Evolutionary conservation across 2,888 invertebrate genomes (phyloP).

Genomic region (Spatulosminthurus flaviceps): DNA sequence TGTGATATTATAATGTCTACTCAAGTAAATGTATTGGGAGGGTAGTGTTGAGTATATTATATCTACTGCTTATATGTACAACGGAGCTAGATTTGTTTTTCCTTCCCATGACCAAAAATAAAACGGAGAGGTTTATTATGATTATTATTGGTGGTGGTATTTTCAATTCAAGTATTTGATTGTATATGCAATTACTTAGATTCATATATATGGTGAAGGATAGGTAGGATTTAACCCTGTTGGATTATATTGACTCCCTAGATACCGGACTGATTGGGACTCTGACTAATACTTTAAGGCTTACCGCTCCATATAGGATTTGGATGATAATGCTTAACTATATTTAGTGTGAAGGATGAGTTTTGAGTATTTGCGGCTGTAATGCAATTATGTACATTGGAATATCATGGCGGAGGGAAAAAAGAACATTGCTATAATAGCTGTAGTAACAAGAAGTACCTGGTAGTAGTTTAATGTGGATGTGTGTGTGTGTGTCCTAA

Average conservation of each 20-base stretch:
- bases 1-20: too few relatives aligned
- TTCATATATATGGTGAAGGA: background rate
- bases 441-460: background rate
- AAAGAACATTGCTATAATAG: background rate
- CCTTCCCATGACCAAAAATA: constrained; percentile 35
- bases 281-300: too few relatives aligned
- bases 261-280: too few relatives aligned
- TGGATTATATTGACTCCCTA: too few relatives aligned
- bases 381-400: background rate
- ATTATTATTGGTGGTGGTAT: background rate
- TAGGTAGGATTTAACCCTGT: too few relatives aligned
- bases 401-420: background rate
- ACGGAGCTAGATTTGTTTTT: constrained; percentile 21
- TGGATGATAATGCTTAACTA: too few relatives aligned
- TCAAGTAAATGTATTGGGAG: too few relatives aligned
- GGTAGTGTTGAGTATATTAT: too few relatives aligned
- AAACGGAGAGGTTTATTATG: constrained; percentile 30
- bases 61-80: too few relatives aligned
- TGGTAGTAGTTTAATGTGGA: background rate
- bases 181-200: background rate
- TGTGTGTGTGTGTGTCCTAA: constrained; percentile 2
- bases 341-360: too few relatives aligned
- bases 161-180: constrained; percentile 13
- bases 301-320: too few relatives aligned
- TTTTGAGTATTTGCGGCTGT: too few relatives aligned